Conservation (phyloP, 2,113 vertebrate genomes). For the Neogobius melanostomus region DNA sequence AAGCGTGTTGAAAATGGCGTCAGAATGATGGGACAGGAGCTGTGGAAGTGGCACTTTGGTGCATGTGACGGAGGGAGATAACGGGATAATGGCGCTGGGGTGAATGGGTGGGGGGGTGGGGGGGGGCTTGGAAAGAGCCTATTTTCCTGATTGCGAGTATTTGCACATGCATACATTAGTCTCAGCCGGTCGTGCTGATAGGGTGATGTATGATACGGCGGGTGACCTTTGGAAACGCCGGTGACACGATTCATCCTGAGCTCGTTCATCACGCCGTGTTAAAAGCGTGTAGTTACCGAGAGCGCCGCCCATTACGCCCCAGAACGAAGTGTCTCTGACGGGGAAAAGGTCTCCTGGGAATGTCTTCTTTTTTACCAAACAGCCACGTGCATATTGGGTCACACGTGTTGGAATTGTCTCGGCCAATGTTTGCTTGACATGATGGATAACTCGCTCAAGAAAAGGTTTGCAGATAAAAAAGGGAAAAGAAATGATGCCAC, state of each 20-base stretch:
- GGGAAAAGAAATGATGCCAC: too few species aligned
- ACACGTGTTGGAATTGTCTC: not conserved
- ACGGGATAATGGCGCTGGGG: conserved; percentile 26
- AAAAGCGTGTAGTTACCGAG: conserved; percentile 19
- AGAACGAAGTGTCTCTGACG: conserved; percentile 25
- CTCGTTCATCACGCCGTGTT: conserved; percentile 49
- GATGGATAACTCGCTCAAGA: too few species aligned
- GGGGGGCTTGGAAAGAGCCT: not conserved
- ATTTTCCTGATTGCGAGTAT: conserved; percentile 30
- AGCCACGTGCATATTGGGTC: conserved; percentile 47
- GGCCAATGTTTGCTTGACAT: too few species aligned
- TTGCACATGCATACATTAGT: conserved; percentile 14
- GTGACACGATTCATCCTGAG: conserved; percentile 41
- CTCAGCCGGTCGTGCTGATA: conserved; percentile 37
- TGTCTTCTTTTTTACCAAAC: conserved; percentile 26
- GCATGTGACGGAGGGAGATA: conserved; percentile 31
- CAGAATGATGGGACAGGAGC: conserved; percentile 20
- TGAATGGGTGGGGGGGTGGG: not conserved
- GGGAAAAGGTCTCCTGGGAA: conserved; percentile 28
- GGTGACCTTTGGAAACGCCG: conserved; percentile 39
- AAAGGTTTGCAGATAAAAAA: too few species aligned
- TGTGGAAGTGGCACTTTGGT: not conserved
- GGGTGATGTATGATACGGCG: conserved; percentile 55
- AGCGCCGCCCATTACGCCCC: conserved; percentile 29
- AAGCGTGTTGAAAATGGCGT: too few species aligned